Evolutionary conservation across 1,140 invertebrate species (phyloP), one percentile per base, ranked within the genome.

Genomic region (Olivierus martensii): DNA sequence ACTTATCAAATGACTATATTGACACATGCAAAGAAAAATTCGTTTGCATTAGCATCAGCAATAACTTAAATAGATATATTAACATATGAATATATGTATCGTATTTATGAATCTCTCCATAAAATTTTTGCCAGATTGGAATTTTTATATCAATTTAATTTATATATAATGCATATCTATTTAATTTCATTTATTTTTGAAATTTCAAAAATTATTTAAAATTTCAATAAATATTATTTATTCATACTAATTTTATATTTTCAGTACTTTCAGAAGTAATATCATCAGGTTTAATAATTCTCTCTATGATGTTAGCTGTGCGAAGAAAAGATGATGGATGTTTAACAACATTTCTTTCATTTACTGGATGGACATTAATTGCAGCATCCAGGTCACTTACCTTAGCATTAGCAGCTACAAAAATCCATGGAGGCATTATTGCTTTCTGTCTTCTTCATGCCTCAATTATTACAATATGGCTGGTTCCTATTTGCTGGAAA

Each of bases 281-380:
- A 5, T 58, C 53, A 3, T 64, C 63, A 1, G 45, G 21, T 3
- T 41, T 64, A 11, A 55, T 53, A 11, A 37, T 64, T 3, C 28
- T 63, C 22, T 61, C 63, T 6, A 58, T 64, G 57, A 44, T 64
- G 45, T 52, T 53, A 19, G 63, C 61, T 17, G 54, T 62, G 11
- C 39, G 58, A 14, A 46, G 63, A 43, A 49, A 52, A 18, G 63
- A 64, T 37, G 63, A 64, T 45, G 62, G 63, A 1, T 45, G 44
- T 15, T 49, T 64, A 3, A 64, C 63, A 14, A 46, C 54, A 14
- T 38, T 52, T 10, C 50, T 64, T 11, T 64, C 62, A 2, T 47
- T 59, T 15, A 19, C 52, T 14, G 63, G 63, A 15, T 64, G 63
- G 63, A 46, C 51, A 18, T 56, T 47, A 21, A 48, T 64, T 22